These are phyloP conservation scores for Gonioctena quinquepunctata DNA, from an alignment of 1,140 invertebrate genomes.

Conservation along the genomic window DNA sequence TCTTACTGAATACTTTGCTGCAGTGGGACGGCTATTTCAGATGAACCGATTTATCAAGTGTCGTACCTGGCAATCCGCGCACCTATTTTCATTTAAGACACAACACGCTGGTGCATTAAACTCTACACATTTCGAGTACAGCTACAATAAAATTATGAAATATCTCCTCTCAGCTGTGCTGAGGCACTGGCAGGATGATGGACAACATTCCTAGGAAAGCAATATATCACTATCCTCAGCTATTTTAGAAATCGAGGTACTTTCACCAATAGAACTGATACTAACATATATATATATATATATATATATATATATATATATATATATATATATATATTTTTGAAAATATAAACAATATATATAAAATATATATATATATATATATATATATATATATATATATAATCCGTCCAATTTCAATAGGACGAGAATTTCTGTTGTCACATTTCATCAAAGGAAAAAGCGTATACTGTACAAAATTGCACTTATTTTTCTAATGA, in stretches of 20 bases:
- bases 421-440: too few species aligned
- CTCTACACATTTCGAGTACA: background rate
- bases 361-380: too few species aligned
- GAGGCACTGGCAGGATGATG: background rate
- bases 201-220: background rate
- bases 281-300: too few species aligned
- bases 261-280: too few species aligned
- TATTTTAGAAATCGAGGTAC: background rate
- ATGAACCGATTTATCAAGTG: conserved; percentile 42
- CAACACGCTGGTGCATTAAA: background rate
- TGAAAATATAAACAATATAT: too few species aligned
- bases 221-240: background rate
- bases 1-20: conserved; percentile 38
- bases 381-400: too few species aligned
- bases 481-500: too few species aligned
- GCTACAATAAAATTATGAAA: conserved; percentile 15
- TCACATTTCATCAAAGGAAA: too few species aligned
- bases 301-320: too few species aligned
- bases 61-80: conserved; percentile 35
- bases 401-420: too few species aligned
- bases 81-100: conserved; percentile 29
- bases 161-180: conserved; percentile 1
- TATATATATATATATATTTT: too few species aligned
- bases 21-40: conserved; percentile 39
- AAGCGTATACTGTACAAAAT: too few species aligned